phyloP scores from a whole-genome alignment of 2,113 vertebrate species.

The Heloderma charlesbogerti region DNA sequence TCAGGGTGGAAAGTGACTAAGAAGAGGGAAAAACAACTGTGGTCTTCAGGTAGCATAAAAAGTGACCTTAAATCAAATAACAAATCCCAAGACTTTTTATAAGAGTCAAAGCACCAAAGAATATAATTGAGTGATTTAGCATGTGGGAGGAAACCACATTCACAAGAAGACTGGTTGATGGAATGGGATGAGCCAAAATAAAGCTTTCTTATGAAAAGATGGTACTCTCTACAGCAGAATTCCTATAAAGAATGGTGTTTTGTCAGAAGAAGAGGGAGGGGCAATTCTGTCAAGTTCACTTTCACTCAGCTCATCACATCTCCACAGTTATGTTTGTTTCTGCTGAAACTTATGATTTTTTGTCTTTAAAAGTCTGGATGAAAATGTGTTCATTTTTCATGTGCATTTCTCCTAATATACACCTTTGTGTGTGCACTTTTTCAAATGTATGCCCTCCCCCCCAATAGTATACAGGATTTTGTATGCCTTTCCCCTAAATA shows the following conservation, averaged over 20 bases:
- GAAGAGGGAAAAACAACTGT: neutral
- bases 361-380: too few relatives aligned
- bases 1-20: neutral
- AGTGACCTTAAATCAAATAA: neutral
- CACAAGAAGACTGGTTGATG: neutral
- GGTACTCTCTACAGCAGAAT: neutral
- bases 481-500: too few relatives aligned
- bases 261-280: neutral
- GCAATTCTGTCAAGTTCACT: too few relatives aligned
- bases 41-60: neutral
- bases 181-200: neutral
- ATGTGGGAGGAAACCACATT: neutral
- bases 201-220: neutral
- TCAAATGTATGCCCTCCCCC: too few relatives aligned
- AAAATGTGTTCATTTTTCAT: too few relatives aligned
- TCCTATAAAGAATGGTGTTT: neutral
- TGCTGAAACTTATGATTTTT: too few relatives aligned
- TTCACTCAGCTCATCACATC: too few relatives aligned
- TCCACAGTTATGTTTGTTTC: too few relatives aligned
- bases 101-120: neutral
- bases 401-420: too few relatives aligned
- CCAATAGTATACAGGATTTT: too few relatives aligned
- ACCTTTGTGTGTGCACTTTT: too few relatives aligned
- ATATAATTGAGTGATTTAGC: neutral
- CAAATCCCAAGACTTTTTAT: neutral